Percentiles rank a stretch among this genome's conserved stretches.
phyloP scores from a whole-genome alignment of 1,140 invertebrate genomes.

The Carposina sasakii region DNA sequence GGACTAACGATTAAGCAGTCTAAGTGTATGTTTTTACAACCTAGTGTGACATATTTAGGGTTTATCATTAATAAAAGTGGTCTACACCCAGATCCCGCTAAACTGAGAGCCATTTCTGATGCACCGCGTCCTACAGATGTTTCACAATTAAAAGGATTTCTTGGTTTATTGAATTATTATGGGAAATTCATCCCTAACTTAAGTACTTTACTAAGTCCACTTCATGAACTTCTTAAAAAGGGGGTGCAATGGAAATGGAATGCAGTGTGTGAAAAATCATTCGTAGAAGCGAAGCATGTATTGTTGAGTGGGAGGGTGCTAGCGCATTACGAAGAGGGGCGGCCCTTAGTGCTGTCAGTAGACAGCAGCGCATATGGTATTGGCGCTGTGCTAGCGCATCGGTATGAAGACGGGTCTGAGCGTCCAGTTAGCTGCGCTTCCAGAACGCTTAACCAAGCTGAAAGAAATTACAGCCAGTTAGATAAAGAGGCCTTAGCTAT shows the following conservation, averaged over 20 bases:
- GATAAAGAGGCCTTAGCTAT: constrained; percentile 3
- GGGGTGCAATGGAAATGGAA: not conserved
- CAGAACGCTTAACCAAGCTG: not conserved
- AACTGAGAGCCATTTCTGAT: no score
- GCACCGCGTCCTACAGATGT: no score
- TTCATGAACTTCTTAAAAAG: no score
- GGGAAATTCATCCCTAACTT: no score
- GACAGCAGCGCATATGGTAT: not conserved
- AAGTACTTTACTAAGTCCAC: no score
- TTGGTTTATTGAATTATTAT: no score
- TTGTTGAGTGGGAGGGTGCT: not conserved
- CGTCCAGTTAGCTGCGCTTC: not conserved
- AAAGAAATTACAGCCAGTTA: not conserved
- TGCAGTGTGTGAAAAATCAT: not conserved
- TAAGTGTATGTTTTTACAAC: no score
- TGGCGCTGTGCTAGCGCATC: not conserved
- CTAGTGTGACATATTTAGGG: no score
- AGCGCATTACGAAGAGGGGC: not conserved
- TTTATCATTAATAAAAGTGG: no score
- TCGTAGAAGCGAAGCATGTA: not conserved
- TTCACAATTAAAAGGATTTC: no score
- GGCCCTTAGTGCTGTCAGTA: not conserved
- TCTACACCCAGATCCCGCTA: no score
- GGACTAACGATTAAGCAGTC: no score
- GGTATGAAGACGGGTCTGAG: not conserved